These are phyloP conservation scores for Mesaphorura yosii DNA, from an alignment of 1,140 invertebrate genomes.

Conservation along the genomic window DNA sequence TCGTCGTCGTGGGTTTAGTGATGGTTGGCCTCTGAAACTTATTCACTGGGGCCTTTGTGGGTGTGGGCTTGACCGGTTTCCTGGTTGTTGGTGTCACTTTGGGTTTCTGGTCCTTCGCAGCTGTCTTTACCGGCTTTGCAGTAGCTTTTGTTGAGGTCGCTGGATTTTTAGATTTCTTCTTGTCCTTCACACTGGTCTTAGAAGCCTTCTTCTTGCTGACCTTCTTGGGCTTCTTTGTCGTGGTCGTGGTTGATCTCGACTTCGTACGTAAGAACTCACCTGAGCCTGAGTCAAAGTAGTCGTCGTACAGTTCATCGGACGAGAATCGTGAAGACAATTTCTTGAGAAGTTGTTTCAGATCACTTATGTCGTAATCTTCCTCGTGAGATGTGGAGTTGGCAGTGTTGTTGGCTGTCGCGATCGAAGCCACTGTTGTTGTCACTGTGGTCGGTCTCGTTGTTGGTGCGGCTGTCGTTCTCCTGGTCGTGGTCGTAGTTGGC, in stretches of 20 bases:
- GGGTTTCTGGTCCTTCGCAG: slow-evolving; percentile 1
- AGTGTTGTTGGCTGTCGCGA: slow-evolving; percentile 7
- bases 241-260: background rate
- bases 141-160: background rate
- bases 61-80: no score
- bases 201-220: background rate
- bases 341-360: slow-evolving; percentile 2
- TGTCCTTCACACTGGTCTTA: background rate
- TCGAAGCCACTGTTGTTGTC: slow-evolving; percentile 6
- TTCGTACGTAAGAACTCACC: background rate
- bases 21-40: no score
- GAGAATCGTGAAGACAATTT: background rate
- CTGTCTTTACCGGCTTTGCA: background rate
- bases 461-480: slow-evolving; percentile 1
- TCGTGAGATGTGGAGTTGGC: slow-evolving; percentile 1
- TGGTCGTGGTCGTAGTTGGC: slow-evolving; percentile 9
- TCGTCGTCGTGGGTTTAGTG: no score
- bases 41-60: no score
- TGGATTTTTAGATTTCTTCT: background rate
- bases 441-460: slow-evolving; percentile 12
- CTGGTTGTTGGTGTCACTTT: background rate
- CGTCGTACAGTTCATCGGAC: background rate
- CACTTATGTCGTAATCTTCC: background rate
- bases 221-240: background rate
- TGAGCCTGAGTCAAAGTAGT: background rate